Base-by-base conservation (phyloP, 2,888 invertebrate genomes). In the Omphaloscelis lunosa region DNA sequence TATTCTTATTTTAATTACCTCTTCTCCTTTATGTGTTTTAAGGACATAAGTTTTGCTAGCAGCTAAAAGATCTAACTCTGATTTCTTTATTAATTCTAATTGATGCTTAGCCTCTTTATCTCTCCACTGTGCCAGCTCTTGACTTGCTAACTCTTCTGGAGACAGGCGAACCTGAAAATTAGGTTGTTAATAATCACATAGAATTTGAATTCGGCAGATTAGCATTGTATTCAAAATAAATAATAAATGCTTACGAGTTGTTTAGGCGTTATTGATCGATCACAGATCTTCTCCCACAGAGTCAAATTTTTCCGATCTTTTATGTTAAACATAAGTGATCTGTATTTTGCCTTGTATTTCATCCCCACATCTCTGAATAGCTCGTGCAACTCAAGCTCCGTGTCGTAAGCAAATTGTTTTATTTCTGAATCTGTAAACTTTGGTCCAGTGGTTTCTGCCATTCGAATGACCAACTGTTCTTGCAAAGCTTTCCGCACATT, bases 21-120 rank as follows among this genome's bases (percentile, higher is more conserved):
- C 97, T 94, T 98, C 99, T 66, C 99, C 99, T 96, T 99, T 99
- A 93, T 99, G 99, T 2, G 99, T 99, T 95, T 99, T 99, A 75
- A 99, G 97, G 29, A 99, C 98, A 90, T 98, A 98, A 65, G 98
- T 98, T 92, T 98, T 98, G 75, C 97, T 98, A 84, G 98, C 98
- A 41, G 98, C 97, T 90, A 99, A 95, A 86, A 98, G 95, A 91
- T 99, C 99, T 75, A 99, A 93, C 94, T 99, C 99, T 2, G 98
- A 98, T 92, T 99, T 99, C 91, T 99, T 98, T 11, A 99, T 99
- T 97, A 99, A 98, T 91, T 99, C 99, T 83, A 99, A 94, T 90
- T 98, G 98, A 96, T 99, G 98, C 93, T 99, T 99, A 7, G 98
- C 98, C 94, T 99, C 99, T 87, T 98, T 98, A 92, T 99, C 98